Base-by-base conservation (phyloP, 2,113 vertebrate species). In the Seriola rivoliana region DNA sequence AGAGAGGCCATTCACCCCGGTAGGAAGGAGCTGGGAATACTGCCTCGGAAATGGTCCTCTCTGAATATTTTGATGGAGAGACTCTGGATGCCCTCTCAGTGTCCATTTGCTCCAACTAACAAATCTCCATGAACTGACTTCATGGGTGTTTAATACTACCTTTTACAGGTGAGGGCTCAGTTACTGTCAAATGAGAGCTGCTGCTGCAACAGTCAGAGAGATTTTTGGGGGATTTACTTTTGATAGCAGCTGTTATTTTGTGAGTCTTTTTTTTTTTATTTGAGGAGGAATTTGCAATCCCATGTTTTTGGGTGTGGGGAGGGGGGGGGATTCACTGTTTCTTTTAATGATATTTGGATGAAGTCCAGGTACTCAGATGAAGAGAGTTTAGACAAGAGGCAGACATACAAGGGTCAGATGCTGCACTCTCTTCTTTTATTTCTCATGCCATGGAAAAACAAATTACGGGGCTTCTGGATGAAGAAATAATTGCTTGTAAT, bases 1-100 rank as follows among this genome's bases (percentile, higher is more conserved):
- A 96, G 95, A 95, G 94, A 85, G 93, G 94, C 94, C 95, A 93
- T 96, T 93, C 94, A 96, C 94, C 93, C 94, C 76, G 81, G 90
- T 93, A 93, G 95, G 93, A 96, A 95, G 92, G 93, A 94, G 91
- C 93, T 94, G 92, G 91, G 93, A 88, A 93, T 89, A 80, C 82
- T 59, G 76, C 88, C 86, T 85, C 82, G 90, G 90, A 95, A 93
- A 93, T 87, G 87, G 82, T 90, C 87, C 89, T 82, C 91, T 55
- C 84, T 84, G 87, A 93, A 93, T 90, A 91, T 92, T 93, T 89
- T 80, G 91, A 92, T 86, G 81, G 89, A 85, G 71, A 85, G 87
- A 83, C 85, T 89, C 75, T 88, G 88, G 89, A 84, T 82, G 89
- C 81, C 86, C 85, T 83, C 80, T 86, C 23, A 65, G 73, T 75